A percentile compares a stretch with the other conserved stretches of the same genome.
Conservation (phyloP, 2,113 vertebrate species). For the Bos indicus region DNA sequence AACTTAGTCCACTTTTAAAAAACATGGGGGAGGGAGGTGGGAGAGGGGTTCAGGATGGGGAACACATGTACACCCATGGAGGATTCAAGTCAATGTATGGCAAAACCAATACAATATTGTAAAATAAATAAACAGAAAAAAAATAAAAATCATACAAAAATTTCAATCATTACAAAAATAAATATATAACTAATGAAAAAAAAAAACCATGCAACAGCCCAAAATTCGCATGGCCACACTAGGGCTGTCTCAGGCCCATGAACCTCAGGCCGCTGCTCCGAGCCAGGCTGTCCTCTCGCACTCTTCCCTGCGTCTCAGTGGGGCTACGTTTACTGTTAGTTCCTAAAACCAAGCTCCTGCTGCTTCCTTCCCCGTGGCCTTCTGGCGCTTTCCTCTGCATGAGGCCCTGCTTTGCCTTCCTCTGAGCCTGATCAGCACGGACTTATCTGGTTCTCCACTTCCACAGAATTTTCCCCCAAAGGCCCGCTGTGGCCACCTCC, state of each 20-base stretch:
- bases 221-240: background rate
- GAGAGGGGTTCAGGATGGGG: too few relatives aligned
- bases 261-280: background rate
- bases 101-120: too few relatives aligned
- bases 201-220: background rate
- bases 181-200: too few relatives aligned
- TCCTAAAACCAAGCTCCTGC: background rate
- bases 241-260: accelerated
- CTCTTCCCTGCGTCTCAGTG: background rate
- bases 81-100: too few relatives aligned
- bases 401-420: background rate
- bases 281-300: accelerated
- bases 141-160: too few relatives aligned
- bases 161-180: too few relatives aligned
- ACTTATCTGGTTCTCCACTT: background rate
- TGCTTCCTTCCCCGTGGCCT: background rate
- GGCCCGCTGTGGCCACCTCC: background rate
- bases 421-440: background rate
- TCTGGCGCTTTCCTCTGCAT: background rate
- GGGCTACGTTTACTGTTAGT: background rate
- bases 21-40: background rate
- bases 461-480: background rate
- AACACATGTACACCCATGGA: too few relatives aligned
- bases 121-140: too few relatives aligned
- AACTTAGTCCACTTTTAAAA: background rate